Conservation (phyloP, 2,113 vertebrate species). For the Butastur rufipennis region DNA sequence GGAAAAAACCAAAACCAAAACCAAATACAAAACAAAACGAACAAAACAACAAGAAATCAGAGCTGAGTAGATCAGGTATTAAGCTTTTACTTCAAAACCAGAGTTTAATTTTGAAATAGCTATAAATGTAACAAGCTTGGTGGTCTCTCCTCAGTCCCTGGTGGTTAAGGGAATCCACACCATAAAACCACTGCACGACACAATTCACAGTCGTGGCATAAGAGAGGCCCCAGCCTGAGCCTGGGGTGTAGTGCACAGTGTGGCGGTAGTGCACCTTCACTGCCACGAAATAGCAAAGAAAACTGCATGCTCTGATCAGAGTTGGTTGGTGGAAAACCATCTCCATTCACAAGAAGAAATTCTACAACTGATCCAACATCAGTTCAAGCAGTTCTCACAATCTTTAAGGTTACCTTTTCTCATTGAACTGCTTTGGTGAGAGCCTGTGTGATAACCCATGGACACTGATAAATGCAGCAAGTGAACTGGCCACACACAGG, state of each 20-base stretch:
- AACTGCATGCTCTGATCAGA: background rate
- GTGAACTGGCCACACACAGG: background rate
- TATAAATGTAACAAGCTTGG: background rate
- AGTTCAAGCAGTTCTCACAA: background rate
- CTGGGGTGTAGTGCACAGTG: too few relatives aligned
- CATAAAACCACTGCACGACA: background rate
- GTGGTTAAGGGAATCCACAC: background rate
- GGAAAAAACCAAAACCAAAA: background rate
- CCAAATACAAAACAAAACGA: background rate
- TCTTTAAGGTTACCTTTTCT: background rate
- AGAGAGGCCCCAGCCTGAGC: background rate
- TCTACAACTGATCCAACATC: rapidly evolving
- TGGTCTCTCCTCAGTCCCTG: background rate
- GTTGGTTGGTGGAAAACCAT: background rate
- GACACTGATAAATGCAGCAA: background rate
- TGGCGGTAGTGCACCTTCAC: background rate
- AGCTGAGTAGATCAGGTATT: background rate
- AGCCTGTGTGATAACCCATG: background rate
- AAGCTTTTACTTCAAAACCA: background rate
- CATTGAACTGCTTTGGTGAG: background rate
- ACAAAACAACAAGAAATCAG: background rate
- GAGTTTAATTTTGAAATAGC: background rate
- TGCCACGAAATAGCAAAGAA: background rate
- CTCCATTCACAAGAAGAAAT: background rate
- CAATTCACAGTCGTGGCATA: background rate